Evolutionary conservation across 2,797 vertebrate genomes (phyloP).

Genomic region (Tokudaia muenninki): DNA sequence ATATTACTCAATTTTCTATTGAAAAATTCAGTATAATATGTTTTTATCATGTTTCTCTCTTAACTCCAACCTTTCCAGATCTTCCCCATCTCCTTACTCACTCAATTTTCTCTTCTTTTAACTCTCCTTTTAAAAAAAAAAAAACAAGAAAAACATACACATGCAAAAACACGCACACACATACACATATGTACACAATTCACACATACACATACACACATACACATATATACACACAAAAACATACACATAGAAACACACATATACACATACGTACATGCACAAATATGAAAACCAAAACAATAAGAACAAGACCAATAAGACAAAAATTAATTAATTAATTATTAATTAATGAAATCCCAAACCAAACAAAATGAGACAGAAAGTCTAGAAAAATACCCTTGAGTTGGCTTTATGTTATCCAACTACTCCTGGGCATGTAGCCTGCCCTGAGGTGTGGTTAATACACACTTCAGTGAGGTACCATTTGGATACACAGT

Average conservation of each 20-base stretch:
- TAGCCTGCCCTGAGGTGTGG: not conserved
- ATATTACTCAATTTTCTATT: not conserved
- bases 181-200: not conserved
- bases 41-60: not conserved
- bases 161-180: not conserved
- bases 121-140: not conserved
- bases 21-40: no score
- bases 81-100: not conserved
- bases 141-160: not conserved
- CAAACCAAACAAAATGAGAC: not conserved
- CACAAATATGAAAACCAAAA: not conserved
- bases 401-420: not conserved
- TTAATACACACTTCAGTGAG: not conserved
- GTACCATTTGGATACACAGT: no score
- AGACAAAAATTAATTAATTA: not conserved
- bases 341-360: no score
- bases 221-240: no score
- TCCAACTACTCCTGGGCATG: no score
- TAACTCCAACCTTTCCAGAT: not conserved
- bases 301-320: no score
- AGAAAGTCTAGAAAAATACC: not conserved
- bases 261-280: not conserved
- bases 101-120: not conserved
- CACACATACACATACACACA: not conserved
- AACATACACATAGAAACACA: not conserved